Evolutionary conservation across 2,888 invertebrate species (phyloP).

Genomic region (Drosophila testacea): DNA sequence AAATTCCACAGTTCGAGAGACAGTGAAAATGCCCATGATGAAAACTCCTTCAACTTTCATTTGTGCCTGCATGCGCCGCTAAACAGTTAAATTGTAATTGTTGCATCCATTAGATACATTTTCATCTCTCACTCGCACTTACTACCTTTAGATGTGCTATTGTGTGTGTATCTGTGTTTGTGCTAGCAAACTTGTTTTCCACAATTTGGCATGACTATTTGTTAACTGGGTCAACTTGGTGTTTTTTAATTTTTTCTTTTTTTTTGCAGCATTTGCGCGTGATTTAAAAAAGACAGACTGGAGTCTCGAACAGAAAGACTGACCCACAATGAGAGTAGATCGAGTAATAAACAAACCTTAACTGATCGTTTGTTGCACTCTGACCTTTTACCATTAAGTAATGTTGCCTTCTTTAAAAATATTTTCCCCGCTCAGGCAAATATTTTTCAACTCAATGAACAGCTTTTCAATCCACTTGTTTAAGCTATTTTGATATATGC

Average conservation of each 20-base stretch:
- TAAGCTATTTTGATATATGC: background rate
- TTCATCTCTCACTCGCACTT: constrained; percentile 24
- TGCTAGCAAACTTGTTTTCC: constrained; percentile 66
- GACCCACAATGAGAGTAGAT: background rate
- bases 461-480: background rate
- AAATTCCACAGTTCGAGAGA: constrained; percentile 5
- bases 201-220: constrained; percentile 67
- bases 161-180: constrained; percentile 22
- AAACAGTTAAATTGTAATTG: constrained; percentile 60
- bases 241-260: constrained; percentile 26
- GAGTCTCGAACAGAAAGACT: background rate
- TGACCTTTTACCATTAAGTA: constrained; percentile 14
- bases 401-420: background rate
- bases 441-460: no score
- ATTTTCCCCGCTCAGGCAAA: background rate
- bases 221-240: constrained; percentile 72
- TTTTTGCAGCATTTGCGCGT: constrained; percentile 43
- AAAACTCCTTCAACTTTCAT: constrained; percentile 30
- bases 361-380: background rate
- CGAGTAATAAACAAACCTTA: background rate
- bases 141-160: constrained; percentile 3
- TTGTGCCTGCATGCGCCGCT: constrained; percentile 50
- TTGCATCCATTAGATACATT: constrained; percentile 58
- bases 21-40: constrained; percentile 33
- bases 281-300: constrained; percentile 21